Percentiles rank a stretch among this genome's conserved stretches.
Conservation (phyloP, 2,888 invertebrate genomes). For the Lycocerus yunnanus region DNA sequence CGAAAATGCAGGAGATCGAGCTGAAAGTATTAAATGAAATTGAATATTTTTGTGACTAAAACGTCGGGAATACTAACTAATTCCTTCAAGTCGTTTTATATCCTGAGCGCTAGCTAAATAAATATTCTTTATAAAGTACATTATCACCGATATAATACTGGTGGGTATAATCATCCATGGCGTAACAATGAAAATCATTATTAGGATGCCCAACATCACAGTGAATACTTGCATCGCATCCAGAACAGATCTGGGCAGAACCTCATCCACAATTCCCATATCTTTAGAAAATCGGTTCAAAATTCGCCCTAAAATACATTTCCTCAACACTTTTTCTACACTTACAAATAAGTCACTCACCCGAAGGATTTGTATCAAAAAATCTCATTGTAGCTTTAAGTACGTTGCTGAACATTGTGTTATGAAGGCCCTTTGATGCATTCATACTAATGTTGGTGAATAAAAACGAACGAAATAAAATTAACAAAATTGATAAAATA, state of each 20-base stretch:
- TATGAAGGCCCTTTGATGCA: constrained; percentile 76
- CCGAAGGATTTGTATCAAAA: constrained; percentile 83
- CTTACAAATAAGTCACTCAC: constrained; percentile 50
- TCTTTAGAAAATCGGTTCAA: constrained; percentile 86
- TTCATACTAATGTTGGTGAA: constrained; percentile 77
- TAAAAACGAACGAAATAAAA: constrained; percentile 68
- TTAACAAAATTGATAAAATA: constrained; percentile 63
- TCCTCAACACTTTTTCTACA: not conserved
- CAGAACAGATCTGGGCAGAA: constrained; percentile 67
- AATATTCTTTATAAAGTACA: constrained; percentile 66
- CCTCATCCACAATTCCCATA: constrained; percentile 78
- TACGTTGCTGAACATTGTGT: constrained; percentile 76
- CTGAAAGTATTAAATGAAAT: constrained; percentile 52
- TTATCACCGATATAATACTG: constrained; percentile 64
- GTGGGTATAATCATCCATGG: constrained; percentile 71
- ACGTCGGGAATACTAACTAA: constrained; percentile 48
- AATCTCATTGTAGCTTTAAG: constrained; percentile 78
- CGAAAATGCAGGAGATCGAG: constrained; percentile 88
- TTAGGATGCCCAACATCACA: constrained; percentile 72
- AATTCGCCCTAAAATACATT: constrained; percentile 65
- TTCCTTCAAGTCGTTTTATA: constrained; percentile 67
- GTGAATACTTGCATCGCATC: constrained; percentile 70
- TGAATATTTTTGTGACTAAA: not conserved
- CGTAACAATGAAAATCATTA: constrained; percentile 72
- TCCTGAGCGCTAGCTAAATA: constrained; percentile 75